Base-by-base conservation (phyloP, 2,888 invertebrate genomes). In the Copidosoma aretas region DNA sequence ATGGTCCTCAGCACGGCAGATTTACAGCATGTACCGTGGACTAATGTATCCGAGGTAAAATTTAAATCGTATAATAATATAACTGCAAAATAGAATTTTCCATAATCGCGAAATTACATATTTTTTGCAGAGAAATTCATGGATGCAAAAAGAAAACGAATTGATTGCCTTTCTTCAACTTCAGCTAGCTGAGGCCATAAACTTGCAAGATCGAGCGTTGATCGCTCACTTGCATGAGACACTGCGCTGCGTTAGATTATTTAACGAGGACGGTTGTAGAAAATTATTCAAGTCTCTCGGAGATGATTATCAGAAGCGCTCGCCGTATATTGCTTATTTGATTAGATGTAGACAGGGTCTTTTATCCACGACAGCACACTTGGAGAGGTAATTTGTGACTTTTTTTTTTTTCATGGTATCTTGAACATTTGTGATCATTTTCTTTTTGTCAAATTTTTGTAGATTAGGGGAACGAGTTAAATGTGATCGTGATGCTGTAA, bases 1-100 rank as follows among this genome's bases (percentile, higher is more conserved):
- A 88, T 94, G 76, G 97, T 98, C 64, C 87, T 98, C 43, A 94
- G 97, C 73, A 93, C 92, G 75, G 93, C 94, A 0, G 95, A 96
- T 79, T 85, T 92, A 68, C 91, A 92, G 76, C 90, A 91, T 78
- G 87, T 89, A 78, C 83, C 83, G 41, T 82, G 81, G 81, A 79
- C 77, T 41, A 76, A 76, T 51, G 76, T 79, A 43, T 76, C 80
- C 15, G 81, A 80, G 77, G 81, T 82, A 75, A 32, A 17, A 3
- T 3, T 46, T 17, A 17, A 46, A 46, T 32, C 32, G 32, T 32
- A 3, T 5, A 32, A 32, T 32, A 46, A 46, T 46, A 46, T 8
- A 46, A 46, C 12, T 32, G 32, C 3, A 32, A 32, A 32, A 32
- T 32, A 32, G 8, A 46, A 46, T 46, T 46, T 46, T 46, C 12